Conservation (phyloP, 2,888 invertebrate species). For the Megaustenia siamemsis region DNA sequence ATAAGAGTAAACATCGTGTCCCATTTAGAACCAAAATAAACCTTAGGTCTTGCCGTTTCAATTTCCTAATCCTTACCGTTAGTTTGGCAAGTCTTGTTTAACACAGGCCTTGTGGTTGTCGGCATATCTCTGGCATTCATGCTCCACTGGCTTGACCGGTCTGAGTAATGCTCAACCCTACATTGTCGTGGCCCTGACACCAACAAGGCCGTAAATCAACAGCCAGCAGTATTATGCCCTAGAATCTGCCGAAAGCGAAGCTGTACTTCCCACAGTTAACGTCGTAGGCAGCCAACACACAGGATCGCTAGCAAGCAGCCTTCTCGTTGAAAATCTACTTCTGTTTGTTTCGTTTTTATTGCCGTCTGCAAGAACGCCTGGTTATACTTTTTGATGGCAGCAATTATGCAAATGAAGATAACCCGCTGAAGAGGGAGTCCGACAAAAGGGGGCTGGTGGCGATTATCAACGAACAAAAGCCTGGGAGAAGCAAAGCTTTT, state of each 20-base stretch:
- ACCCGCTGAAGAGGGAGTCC: conserved; percentile 9
- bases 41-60: background rate
- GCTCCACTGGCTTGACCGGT: background rate
- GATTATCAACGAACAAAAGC: conserved; percentile 33
- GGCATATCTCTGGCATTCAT: conserved; percentile 24
- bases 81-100: background rate
- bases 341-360: conserved; percentile 46
- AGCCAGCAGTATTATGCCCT: conserved; percentile 1
- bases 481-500: conserved; percentile 21
- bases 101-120: conserved; percentile 1
- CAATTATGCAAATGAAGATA: conserved; percentile 48
- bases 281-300: background rate
- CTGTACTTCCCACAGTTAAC: conserved; percentile 20
- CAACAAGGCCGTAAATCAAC: conserved; percentile 21
- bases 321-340: conserved; percentile 31
- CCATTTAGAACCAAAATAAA: background rate
- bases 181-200: conserved; percentile 20
- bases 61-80: background rate
- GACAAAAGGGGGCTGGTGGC: conserved; percentile 9
- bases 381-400: conserved; percentile 44
- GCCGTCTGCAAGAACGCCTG: conserved; percentile 42
- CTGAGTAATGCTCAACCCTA: background rate
- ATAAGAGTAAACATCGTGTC: too few species aligned
- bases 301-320: background rate
- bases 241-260: background rate